Conservation (phyloP, 2,797 vertebrate species). For the Hapalemur alaotrensis region DNA sequence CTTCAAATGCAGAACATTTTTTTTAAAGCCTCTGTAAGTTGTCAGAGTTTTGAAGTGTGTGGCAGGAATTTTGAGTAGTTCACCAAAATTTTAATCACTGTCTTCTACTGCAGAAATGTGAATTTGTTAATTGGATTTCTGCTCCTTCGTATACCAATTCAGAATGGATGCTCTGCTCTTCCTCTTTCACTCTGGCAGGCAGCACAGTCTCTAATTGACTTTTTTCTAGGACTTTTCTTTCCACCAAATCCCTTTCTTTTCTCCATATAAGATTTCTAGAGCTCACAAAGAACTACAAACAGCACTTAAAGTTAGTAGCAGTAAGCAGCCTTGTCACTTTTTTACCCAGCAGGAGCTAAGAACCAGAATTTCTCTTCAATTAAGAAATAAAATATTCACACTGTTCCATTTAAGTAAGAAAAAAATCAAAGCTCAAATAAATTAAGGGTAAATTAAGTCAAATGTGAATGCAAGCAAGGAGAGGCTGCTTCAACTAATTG, state of each 20-base stretch:
- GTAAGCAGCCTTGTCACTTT: slow-evolving; percentile 52
- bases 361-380: slow-evolving; percentile 51
- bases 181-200: slow-evolving; percentile 35
- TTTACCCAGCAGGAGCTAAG: slow-evolving; percentile 23
- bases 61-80: slow-evolving; percentile 53
- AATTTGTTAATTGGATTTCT: slow-evolving; percentile 64
- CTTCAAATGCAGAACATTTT: slow-evolving; percentile 55
- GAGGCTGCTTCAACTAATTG: background rate
- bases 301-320: slow-evolving; percentile 37
- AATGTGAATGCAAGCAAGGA: slow-evolving; percentile 15
- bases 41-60: background rate
- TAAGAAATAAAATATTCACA: slow-evolving; percentile 61
- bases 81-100: slow-evolving; percentile 54
- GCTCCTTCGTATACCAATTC: background rate
- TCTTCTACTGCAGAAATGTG: slow-evolving; percentile 48
- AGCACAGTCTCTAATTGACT: slow-evolving; percentile 46
- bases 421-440: slow-evolving; percentile 54
- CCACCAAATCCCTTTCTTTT: slow-evolving; percentile 40
- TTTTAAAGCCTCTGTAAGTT: slow-evolving; percentile 16
- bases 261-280: slow-evolving; percentile 47
- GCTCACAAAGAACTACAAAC: slow-evolving; percentile 56
- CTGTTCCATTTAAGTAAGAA: slow-evolving; percentile 4
- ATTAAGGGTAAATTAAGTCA: slow-evolving; percentile 51
- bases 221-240: slow-evolving; percentile 52
- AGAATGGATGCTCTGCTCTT: background rate